These are phyloP conservation scores for Oeneis ivallda DNA, from an alignment of 2,888 invertebrate genomes.

Conservation along the genomic window DNA sequence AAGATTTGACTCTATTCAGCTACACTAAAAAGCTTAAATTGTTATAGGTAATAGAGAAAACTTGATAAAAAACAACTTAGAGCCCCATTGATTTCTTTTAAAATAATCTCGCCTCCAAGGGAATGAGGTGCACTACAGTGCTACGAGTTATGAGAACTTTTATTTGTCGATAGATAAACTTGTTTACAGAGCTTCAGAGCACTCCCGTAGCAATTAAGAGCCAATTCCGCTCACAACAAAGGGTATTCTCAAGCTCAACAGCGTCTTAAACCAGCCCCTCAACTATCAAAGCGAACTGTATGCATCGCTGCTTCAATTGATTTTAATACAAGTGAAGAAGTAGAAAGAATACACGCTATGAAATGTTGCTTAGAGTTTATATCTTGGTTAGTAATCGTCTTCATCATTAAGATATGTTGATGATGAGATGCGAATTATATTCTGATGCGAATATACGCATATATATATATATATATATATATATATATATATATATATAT, in stretches of 20 bases:
- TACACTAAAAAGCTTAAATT: no score
- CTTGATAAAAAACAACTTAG: neutral
- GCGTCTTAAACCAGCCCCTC: neutral
- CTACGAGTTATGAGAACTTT: neutral
- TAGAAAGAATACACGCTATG: no score
- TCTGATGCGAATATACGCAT: no score
- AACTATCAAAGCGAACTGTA: neutral
- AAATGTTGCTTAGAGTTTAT: no score
- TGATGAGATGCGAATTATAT: no score
- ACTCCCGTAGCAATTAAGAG: neutral
- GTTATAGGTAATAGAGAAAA: neutral
- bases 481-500: no score
- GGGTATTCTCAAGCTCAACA: no score
- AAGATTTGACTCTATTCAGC: no score
- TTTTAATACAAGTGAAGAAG: neutral
- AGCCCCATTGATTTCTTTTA: neutral
- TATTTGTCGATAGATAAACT: conserved; percentile 1
- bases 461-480: no score
- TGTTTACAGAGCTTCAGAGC: neutral
- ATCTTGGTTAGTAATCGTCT: no score
- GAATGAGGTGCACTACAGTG: neutral
- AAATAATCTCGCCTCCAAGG: neutral
- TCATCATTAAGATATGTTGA: no score
- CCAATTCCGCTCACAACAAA: neutral
- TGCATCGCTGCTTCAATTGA: neutral